A percentile compares a stretch with the other conserved stretches of the same genome.
These are phyloP conservation scores for Scaptodrosophila latifasciaeformis DNA, from an alignment of 2,888 invertebrate genomes.

Conservation along the genomic window DNA sequence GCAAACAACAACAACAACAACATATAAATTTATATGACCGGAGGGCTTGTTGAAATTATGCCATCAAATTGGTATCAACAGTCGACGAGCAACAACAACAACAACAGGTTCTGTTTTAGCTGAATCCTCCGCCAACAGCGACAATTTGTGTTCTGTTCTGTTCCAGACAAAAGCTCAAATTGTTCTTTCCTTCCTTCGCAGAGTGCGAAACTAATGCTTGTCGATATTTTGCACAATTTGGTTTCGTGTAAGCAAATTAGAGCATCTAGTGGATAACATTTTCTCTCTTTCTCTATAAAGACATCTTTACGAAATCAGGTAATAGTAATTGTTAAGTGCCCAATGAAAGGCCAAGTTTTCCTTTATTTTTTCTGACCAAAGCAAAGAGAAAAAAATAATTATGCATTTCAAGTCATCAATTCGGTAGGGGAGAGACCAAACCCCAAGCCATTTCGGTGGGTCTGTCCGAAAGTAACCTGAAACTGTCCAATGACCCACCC, in stretches of 20 bases:
- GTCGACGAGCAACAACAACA: slow-evolving; percentile 29
- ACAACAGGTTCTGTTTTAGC: slow-evolving; percentile 15
- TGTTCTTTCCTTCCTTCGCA: slow-evolving; percentile 45
- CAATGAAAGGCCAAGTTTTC: no score
- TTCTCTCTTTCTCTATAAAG: no score
- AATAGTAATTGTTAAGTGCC: slow-evolving; percentile 48
- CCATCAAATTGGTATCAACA: slow-evolving; percentile 75
- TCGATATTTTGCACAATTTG: slow-evolving; percentile 26
- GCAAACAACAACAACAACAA: slow-evolving; percentile 34
- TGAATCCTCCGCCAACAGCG: slow-evolving; percentile 25
- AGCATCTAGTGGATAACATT: slow-evolving; percentile 48
- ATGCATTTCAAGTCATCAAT: slow-evolving; percentile 69
- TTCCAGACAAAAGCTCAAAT: slow-evolving; percentile 52
- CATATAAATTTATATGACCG: slow-evolving; percentile 69
- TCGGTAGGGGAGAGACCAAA: slow-evolving; percentile 25
- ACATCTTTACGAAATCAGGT: no score
- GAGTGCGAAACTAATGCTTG: slow-evolving; percentile 66
- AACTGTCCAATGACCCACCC: slow-evolving; percentile 53
- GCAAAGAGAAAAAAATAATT: slow-evolving; percentile 69
- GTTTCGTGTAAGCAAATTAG: slow-evolving; percentile 63
- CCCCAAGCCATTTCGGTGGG: background rate
- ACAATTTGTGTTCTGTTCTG: slow-evolving; percentile 60
- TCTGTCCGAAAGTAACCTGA: slow-evolving; percentile 56
- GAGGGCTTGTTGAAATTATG: slow-evolving; percentile 74
- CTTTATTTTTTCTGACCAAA: no score